phyloP scores from a whole-genome alignment of 2,113 vertebrate species.

The Patagioenas fasciata region DNA sequence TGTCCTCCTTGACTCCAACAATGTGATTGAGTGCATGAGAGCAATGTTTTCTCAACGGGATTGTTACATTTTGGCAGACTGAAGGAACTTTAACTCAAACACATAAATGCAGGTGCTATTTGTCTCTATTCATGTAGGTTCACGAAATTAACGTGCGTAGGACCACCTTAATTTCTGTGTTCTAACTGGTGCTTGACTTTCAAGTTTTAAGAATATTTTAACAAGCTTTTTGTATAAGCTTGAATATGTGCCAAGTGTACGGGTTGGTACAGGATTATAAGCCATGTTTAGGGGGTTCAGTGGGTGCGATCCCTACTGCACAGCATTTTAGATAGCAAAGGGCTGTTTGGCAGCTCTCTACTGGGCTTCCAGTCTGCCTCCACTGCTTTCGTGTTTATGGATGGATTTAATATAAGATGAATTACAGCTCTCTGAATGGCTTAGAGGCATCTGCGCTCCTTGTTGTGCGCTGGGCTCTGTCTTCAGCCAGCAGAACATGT shows the following conservation, averaged over 20 bases:
- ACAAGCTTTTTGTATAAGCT: not conserved
- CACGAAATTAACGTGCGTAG: not conserved
- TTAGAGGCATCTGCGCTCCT: not conserved
- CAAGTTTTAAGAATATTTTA: not conserved
- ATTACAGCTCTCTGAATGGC: not conserved
- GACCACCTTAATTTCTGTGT: accelerated
- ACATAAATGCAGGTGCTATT: accelerated
- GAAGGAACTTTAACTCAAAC: not conserved
- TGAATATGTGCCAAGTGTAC: not conserved
- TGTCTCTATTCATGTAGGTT: not conserved
- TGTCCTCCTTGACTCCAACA: not conserved
- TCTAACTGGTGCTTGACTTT: not conserved
- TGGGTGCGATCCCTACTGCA: not conserved
- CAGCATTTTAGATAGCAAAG: not conserved
- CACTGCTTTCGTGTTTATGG: not conserved
- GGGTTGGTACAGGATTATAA: not conserved
- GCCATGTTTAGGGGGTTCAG: not conserved
- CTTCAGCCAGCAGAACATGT: not conserved
- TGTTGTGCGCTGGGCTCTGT: not conserved
- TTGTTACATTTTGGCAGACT: not conserved
- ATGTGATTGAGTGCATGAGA: no score
- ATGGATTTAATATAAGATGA: not conserved
- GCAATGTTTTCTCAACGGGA: not conserved
- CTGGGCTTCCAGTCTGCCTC: not conserved
- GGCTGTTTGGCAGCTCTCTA: not conserved